A percentile compares a stretch with the other conserved stretches of the same genome.
Conservation (phyloP, 1,140 invertebrate genomes). For the Yoshiicerus persimilis region DNA sequence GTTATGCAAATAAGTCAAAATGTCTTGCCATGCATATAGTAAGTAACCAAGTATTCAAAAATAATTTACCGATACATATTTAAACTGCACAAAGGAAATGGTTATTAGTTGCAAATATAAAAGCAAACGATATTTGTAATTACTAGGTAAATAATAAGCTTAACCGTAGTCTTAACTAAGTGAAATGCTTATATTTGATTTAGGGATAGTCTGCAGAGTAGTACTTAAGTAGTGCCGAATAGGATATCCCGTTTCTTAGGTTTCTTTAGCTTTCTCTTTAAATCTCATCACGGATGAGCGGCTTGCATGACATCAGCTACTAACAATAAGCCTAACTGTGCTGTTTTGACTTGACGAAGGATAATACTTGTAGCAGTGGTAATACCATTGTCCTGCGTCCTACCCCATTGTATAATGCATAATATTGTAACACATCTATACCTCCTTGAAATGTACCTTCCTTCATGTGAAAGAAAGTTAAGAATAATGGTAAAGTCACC, state of each 20-base stretch:
- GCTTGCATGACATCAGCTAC: constrained; percentile 1
- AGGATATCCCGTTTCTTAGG: background rate
- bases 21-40: too few species aligned
- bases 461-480: background rate
- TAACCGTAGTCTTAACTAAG: background rate
- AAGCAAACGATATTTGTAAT: background rate
- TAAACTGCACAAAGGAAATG: too few species aligned
- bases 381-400: background rate
- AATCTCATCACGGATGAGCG: constrained; percentile 18
- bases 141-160: background rate
- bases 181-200: background rate
- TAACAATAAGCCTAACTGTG: background rate
- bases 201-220: background rate
- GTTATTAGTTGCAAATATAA: too few species aligned
- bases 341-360: background rate
- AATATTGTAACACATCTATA: background rate
- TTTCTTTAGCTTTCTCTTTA: background rate
- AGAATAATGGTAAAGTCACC: background rate
- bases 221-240: background rate
- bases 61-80: too few species aligned
- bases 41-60: too few species aligned
- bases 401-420: background rate
- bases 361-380: background rate
- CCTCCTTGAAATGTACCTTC: background rate
- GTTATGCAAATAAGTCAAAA: too few species aligned